Evolutionary conservation across 1,140 invertebrate genomes (phyloP), one percentile per base, ranked within the genome.

Genomic region (Halictus rubicundus): DNA sequence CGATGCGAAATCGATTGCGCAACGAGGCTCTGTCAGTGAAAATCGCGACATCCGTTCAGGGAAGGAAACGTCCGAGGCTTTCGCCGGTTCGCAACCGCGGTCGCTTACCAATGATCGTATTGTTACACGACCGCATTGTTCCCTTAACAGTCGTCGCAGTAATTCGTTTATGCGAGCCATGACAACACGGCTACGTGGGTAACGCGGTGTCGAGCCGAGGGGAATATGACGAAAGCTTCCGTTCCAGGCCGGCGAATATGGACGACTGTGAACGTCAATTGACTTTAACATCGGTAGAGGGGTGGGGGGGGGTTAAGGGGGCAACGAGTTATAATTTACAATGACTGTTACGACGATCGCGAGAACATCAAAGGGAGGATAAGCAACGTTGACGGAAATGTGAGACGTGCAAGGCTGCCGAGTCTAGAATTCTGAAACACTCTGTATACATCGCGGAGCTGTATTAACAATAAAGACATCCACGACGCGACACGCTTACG

Each of bases 381-480:
- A 37, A 42, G 32, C n/a, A n/a, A 64, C 32, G 9, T 1, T 32
- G 37, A 39, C 21, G 6, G 37, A 39, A 42, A 42, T 0, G 21
- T 1, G 21, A 12, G 19, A 1, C 32, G 10, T 14, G 57, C 27
- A 66, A 14, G 27, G 39, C 39, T 42, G 39, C 25, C 10, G 39
- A 16, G 25, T 76, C 21, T 14, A n/a, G 7, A 19, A 39, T 70
- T 39, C 46, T n/a, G 6, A 10, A 63, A 42, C 42, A 16, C n/a
- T 4, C 2, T 7, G 8, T 54, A 16, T n/a, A 32, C 68, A 54
- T 8, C 23, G 19, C 4, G n/a, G 61, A 71, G 59, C 59, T 59
- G 71, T 23, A 59, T 79, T 72, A 72, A 78, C 69, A 73, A 65
- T 64, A 65, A 73, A 66, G 63, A 65, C 59, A 42, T 66, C n/a